Evolutionary conservation across 2,113 vertebrate species (phyloP), one percentile per base, ranked within the genome.

Genomic region (Heteronetta atricapilla): DNA sequence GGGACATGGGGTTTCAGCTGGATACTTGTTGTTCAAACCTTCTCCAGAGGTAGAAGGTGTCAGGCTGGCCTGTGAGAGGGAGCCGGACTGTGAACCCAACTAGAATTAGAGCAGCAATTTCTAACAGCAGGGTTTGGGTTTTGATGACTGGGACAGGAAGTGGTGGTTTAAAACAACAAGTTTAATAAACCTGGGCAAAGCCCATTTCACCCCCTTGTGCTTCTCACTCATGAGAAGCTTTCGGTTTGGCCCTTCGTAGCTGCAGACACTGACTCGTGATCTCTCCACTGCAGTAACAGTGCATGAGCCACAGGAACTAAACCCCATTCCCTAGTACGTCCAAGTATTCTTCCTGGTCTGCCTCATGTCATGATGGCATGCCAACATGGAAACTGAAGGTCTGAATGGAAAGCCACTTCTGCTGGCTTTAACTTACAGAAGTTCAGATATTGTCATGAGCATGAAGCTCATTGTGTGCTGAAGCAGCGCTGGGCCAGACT

Each of bases 331-430:
- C 90, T 93, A 93, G 77, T 86, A 88, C 34, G 79, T 77, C 86
- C 59, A 90, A 34, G 83, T 59, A 88, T 67, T 93, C 72, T 77
- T 95, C 72, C 63, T 13, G 1, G 63, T 64, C 72, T 80, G 75
- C 46, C 64, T 93, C 76, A 29, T 70, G 86, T 74, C 88, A 88
- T 90, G 67, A 33, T 68, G 76, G 76, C 88, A 92, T 29, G 86
- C 20, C 1, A 23, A 96, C 88, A 83, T 38, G 95, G 70, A 84
- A 90, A 77, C 60, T 29, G 80, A 72, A 96, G 80, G 92, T 93
- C 90, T 93, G 80, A 94, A 46, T 34, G 69, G 90, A 92, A 88
- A 92, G 36, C 76, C 94, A 6, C 73, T 94, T 93, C 83, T 93
- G 52, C 73, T 86, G 73, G 73, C 76, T 90, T 81, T 77, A 86